phyloP scores from a whole-genome alignment of 2,888 invertebrate genomes.

The Aelia acuminata region DNA sequence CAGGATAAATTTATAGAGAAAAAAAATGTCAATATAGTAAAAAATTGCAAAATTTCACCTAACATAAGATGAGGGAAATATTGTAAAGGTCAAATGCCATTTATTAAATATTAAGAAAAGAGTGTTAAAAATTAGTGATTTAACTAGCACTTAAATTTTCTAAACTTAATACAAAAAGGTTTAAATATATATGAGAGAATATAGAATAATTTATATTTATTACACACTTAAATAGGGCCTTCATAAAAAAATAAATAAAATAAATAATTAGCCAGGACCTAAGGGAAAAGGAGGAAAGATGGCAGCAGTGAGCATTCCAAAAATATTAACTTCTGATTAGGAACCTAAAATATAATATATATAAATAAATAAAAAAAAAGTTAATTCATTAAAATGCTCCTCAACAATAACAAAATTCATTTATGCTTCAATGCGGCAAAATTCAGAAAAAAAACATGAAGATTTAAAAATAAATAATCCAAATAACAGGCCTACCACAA shows the following conservation, averaged over 20 bases:
- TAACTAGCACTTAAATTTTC: conserved; percentile 18
- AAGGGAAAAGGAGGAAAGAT: conserved; percentile 59
- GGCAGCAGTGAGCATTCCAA: conserved; percentile 65
- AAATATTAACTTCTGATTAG: conserved; percentile 54
- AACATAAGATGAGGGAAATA: conserved; percentile 12
- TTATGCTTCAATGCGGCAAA: not conserved
- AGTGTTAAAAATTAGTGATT: conserved; percentile 25
- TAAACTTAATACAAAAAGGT: conserved; percentile 20
- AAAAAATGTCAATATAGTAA: not conserved
- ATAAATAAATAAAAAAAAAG: conserved; percentile 50
- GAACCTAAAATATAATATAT: conserved; percentile 58
- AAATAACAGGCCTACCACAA: not conserved
- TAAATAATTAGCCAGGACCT: conserved; percentile 56
- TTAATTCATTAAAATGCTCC: conserved; percentile 31
- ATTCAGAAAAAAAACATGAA: not conserved
- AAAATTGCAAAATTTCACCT: not conserved
- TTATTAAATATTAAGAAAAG: conserved; percentile 25
- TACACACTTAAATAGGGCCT: conserved; percentile 50
- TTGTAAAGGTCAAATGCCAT: conserved; percentile 59
- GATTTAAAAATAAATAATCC: not conserved
- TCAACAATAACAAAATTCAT: not conserved
- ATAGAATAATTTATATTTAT: conserved; percentile 29
- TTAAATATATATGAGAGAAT: not conserved
- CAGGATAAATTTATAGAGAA: not conserved
- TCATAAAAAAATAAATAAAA: conserved; percentile 41